These are phyloP conservation scores for Cyprinus carpio DNA, from an alignment of 2,113 vertebrate genomes.

Conservation along the genomic window DNA sequence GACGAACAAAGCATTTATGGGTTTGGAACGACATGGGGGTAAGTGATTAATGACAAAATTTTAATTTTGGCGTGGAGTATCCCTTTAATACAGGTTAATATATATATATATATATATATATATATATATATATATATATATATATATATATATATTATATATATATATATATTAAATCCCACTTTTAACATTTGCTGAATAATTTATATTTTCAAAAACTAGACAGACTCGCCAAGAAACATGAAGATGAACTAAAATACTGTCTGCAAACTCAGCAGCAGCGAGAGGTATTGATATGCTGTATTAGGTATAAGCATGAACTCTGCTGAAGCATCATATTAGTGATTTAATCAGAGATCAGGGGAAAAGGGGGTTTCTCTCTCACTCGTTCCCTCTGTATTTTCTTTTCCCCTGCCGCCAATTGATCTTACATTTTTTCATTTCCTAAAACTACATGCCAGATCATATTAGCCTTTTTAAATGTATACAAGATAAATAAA, in stretches of 20 bases:
- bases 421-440: neutral
- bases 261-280: constrained; percentile 27
- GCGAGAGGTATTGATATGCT: neutral
- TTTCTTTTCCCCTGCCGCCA: neutral
- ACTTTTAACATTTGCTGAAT: neutral
- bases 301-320: constrained; percentile 10
- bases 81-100: no score
- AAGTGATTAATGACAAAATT: no score
- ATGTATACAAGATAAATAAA: neutral
- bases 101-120: no score
- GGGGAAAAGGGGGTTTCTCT: neutral
- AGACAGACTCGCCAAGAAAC: neutral
- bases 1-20: no score
- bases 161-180: no score
- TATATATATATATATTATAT: no score
- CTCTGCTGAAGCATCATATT: constrained; percentile 25
- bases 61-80: no score
- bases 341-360: constrained; percentile 21
- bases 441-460: neutral
- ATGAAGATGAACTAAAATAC: neutral
- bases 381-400: neutral
- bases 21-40: no score
- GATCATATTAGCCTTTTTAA: neutral
- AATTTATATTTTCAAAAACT: constrained; percentile 5
- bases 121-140: no score